A percentile compares a stretch with the other conserved stretches of the same genome.
Evolutionary conservation across 2,797 vertebrate genomes (phyloP).

Genomic region (Ctenopoma multispine): DNA sequence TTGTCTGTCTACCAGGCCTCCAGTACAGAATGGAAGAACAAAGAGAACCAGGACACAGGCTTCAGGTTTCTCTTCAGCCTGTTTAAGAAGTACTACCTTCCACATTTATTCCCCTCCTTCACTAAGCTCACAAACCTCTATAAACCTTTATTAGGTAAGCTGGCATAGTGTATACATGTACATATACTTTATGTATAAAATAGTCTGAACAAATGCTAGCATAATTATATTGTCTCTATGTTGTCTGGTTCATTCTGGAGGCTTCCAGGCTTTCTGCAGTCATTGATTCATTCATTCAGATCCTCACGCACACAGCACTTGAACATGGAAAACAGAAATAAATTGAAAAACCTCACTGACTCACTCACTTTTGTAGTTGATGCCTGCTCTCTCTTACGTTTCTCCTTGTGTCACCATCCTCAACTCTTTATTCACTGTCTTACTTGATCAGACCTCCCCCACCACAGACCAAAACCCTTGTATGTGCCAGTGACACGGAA

Average conservation of each 20-base stretch:
- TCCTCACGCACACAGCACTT: not conserved
- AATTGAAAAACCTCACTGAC: not conserved
- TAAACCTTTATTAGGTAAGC: conserved; percentile 96
- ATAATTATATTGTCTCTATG: not conserved
- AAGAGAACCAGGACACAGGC: conserved; percentile 95
- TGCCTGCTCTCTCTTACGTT: not conserved
- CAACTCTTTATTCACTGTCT: not conserved
- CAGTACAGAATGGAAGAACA: conserved; percentile 97
- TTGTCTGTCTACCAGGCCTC: conserved; percentile 87
- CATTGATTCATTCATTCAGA: too few relatives aligned
- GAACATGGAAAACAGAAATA: not conserved
- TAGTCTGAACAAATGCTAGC: not conserved
- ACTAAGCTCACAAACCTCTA: conserved; percentile 98
- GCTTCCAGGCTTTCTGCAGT: too few relatives aligned
- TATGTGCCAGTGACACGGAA: conserved; percentile 91
- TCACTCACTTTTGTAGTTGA: not conserved
- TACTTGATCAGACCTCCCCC: conserved; percentile 89
- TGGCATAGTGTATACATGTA: not conserved
- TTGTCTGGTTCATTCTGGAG: not conserved
- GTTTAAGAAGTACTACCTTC: conserved; percentile 99
- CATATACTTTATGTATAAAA: not conserved
- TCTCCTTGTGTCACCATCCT: not conserved
- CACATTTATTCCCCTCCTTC: conserved; percentile 96
- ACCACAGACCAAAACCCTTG: conserved; percentile 92
- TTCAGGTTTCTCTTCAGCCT: conserved; percentile 98